A percentile compares a stretch with the other conserved stretches of the same genome.
These are phyloP conservation scores for Deilephila porcellus DNA, from an alignment of 2,888 invertebrate genomes.

Conservation along the genomic window DNA sequence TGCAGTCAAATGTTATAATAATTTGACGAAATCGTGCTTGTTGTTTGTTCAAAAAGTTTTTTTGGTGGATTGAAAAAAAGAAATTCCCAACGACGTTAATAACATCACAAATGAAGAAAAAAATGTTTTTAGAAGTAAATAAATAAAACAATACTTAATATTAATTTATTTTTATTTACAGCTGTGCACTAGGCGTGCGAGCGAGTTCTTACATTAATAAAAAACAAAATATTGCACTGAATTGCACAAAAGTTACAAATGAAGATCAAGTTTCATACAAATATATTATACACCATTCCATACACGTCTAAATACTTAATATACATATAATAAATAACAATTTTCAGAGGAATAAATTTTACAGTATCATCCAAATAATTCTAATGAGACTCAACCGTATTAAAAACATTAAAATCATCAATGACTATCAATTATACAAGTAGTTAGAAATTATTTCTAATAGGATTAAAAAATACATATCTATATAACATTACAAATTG, in stretches of 20 bases:
- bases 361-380: neutral
- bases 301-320: constrained; percentile 19
- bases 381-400: neutral
- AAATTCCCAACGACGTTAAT: too few relatives aligned
- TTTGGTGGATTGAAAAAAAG: too few relatives aligned
- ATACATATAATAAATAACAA: constrained; percentile 1
- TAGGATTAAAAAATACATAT: too few relatives aligned
- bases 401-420: neutral
- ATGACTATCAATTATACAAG: neutral
- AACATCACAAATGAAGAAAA: too few relatives aligned
- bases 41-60: too few relatives aligned
- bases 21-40: too few relatives aligned
- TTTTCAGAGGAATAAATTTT: neutral
- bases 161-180: constrained; percentile 45
- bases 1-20: too few relatives aligned
- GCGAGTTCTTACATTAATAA: constrained; percentile 30
- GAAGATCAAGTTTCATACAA: constrained; percentile 36
- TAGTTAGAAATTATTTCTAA: too few relatives aligned
- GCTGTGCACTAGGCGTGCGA: constrained; percentile 41
- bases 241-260: constrained; percentile 57
- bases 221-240: constrained; percentile 58
- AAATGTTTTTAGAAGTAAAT: neutral
- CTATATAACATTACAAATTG: too few relatives aligned
- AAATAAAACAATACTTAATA: constrained; percentile 32
- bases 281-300: constrained; percentile 29